A percentile compares a stretch with the other conserved stretches of the same genome.
Conservation (phyloP, 2,113 vertebrate genomes). For the Sebastes fasciatus region DNA sequence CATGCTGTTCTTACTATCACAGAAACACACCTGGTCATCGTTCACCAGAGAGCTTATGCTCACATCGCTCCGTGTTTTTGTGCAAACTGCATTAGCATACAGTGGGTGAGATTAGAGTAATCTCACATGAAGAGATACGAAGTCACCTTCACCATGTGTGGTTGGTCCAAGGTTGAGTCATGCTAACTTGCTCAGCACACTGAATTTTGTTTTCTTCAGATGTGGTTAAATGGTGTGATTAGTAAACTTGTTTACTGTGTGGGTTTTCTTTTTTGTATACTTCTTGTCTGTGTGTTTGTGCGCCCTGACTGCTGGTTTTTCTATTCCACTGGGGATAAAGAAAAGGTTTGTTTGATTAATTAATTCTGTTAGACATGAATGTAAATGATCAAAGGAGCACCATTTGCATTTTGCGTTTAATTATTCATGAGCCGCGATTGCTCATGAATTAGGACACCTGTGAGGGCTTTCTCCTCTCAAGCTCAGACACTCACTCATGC, state of each 20-base stretch:
- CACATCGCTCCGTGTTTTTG: constrained; percentile 22
- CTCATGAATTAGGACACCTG: constrained; percentile 82
- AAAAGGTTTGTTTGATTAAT: constrained; percentile 86
- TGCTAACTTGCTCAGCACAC: constrained; percentile 25
- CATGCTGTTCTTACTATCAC: not conserved
- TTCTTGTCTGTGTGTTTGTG: constrained; percentile 36
- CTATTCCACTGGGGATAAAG: constrained; percentile 72
- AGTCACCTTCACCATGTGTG: constrained; percentile 56
- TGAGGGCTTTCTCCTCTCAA: constrained; percentile 59
- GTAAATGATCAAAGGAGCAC: constrained; percentile 80
- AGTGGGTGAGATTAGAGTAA: constrained; percentile 44
- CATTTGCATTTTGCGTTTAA: constrained; percentile 80
- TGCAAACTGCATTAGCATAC: constrained; percentile 45
- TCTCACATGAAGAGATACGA: constrained; percentile 43
- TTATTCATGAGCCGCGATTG: constrained; percentile 79
- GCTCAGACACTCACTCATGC: constrained; percentile 58
- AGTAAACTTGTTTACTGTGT: constrained; percentile 61
- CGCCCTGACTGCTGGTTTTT: constrained; percentile 42
- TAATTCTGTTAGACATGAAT: constrained; percentile 83
- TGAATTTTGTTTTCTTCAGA: constrained; percentile 56
- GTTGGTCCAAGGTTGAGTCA: constrained; percentile 43
- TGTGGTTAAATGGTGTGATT: constrained; percentile 66
- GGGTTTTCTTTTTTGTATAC: constrained; percentile 43
- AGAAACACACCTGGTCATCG: constrained; percentile 15
- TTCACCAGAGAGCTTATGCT: constrained; percentile 1